Evolutionary conservation across 2,113 vertebrate species (phyloP).

Genomic region (Cavia aperea): DNA sequence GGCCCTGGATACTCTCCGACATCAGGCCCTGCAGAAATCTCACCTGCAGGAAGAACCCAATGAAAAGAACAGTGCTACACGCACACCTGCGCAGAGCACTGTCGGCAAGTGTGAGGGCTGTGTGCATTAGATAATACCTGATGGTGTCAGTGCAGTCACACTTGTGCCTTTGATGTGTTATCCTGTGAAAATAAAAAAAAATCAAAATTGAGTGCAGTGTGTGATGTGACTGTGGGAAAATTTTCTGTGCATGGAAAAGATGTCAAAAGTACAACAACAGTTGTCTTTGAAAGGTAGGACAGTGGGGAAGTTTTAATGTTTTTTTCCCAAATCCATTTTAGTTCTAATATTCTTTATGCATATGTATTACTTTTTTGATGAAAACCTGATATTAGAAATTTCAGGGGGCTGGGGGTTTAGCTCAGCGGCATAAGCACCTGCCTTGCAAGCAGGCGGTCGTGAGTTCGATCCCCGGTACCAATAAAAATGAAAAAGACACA

Average conservation of each 20-base stretch:
- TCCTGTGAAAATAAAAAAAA: not conserved
- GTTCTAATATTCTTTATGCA: not conserved
- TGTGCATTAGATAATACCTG: not conserved
- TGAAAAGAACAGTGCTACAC: not conserved
- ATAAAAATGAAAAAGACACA: too few relatives aligned
- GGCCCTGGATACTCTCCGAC: not conserved
- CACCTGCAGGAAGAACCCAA: not conserved
- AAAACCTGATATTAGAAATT: not conserved
- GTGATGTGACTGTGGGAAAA: not conserved
- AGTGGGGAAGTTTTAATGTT: not conserved
- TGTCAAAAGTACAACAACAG: not conserved
- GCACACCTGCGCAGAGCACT: fast-evolving
- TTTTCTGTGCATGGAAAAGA: not conserved
- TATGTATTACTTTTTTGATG: not conserved
- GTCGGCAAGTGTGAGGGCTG: not conserved
- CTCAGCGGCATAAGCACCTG: too few relatives aligned
- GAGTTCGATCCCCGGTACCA: too few relatives aligned
- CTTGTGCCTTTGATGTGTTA: not conserved
- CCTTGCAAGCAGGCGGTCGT: too few relatives aligned
- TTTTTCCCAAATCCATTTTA: not conserved
- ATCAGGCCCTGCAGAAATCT: not conserved
- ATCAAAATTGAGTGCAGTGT: not conserved
- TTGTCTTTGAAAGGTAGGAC: not conserved
- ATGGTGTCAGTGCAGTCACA: fast-evolving
- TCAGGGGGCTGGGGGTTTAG: too few relatives aligned